Conservation (phyloP, 2,888 invertebrate species). For the Erebia palarica region DNA sequence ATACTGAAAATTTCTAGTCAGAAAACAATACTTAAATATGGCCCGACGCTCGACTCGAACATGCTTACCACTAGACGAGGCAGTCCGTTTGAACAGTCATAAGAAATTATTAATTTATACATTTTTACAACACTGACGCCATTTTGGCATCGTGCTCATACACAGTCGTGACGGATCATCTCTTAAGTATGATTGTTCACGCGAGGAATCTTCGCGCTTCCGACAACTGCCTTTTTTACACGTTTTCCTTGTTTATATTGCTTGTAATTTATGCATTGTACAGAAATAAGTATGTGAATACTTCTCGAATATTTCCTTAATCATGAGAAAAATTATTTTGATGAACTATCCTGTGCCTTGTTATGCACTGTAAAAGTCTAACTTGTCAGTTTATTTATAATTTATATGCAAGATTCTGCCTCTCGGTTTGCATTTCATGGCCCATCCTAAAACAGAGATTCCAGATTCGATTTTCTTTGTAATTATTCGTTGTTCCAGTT, state of each 20-base stretch:
- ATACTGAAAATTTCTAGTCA: no score
- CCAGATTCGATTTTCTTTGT: no score
- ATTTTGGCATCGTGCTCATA: background rate
- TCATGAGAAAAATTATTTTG: background rate
- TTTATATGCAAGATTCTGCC: no score
- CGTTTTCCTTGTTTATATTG: slow-evolving; percentile 12
- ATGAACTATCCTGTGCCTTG: background rate
- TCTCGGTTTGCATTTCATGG: no score
- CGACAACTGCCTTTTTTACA: slow-evolving; percentile 13
- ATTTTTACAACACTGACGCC: background rate
- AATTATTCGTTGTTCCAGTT: no score
- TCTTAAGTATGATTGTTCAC: background rate
- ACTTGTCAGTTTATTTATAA: no score
- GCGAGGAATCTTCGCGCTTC: slow-evolving; percentile 13
- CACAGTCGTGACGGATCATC: background rate
- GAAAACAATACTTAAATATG: no score
- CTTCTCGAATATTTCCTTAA: background rate
- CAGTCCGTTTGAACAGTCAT: background rate
- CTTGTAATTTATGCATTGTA: background rate
- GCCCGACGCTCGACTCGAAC: no score
- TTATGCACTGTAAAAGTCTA: no score
- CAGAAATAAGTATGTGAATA: background rate
- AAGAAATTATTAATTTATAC: background rate
- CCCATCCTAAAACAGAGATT: no score
- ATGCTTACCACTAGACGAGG: no score